Conservation (phyloP, 2,113 vertebrate species). For the Peucedramus taeniatus region DNA sequence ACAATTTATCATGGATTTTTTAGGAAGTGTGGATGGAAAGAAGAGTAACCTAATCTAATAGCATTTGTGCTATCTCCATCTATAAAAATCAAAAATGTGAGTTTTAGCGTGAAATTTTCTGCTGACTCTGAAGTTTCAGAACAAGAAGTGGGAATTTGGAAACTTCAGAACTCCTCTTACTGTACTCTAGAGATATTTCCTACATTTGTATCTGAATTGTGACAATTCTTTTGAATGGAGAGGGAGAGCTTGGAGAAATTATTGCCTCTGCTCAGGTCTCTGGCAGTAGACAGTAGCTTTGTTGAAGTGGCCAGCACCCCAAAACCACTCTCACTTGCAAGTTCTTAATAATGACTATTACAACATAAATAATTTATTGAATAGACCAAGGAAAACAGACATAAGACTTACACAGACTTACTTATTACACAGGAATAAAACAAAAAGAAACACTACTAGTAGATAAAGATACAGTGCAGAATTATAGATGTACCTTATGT, state of each 20-base stretch:
- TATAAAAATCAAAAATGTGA: not conserved
- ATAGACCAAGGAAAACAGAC: not conserved
- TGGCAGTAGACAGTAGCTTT: not conserved
- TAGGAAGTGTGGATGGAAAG: not conserved
- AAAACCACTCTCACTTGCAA: accelerated
- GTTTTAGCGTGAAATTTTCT: not conserved
- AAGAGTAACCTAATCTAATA: not conserved
- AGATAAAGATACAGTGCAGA: too few species aligned
- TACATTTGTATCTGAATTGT: not conserved
- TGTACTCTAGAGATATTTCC: not conserved
- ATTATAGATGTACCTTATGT: not conserved
- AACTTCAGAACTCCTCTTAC: not conserved
- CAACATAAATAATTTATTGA: not conserved
- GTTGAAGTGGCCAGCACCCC: not conserved
- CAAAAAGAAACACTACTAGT: not conserved
- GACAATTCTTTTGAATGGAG: not conserved
- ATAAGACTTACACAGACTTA: not conserved
- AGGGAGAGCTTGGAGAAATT: not conserved
- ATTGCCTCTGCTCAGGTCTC: not conserved
- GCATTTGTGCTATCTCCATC: not conserved
- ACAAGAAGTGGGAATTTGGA: not conserved
- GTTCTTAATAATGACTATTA: not conserved
- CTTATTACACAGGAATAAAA: not conserved
- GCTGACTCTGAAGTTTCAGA: not conserved
- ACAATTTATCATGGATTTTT: not conserved